These are phyloP conservation scores for Microchirus variegatus DNA, from an alignment of 2,797 vertebrate genomes.

Conservation along the genomic window DNA sequence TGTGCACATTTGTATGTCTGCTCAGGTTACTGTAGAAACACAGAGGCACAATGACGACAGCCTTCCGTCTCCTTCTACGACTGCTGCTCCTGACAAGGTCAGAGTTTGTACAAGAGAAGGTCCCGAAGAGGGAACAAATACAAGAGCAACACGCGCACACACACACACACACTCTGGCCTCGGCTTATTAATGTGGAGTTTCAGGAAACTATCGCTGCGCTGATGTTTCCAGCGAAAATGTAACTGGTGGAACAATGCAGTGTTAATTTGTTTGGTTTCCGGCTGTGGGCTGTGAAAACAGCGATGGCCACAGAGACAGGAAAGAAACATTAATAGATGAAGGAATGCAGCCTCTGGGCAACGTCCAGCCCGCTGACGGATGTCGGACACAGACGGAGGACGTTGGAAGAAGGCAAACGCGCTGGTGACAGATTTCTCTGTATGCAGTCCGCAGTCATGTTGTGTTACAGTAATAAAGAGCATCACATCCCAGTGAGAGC, in stretches of 20 bases:
- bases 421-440: background rate
- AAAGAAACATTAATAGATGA: conserved; percentile 72
- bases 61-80: too few relatives aligned
- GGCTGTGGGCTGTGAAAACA: conserved; percentile 65
- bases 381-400: conserved; percentile 33
- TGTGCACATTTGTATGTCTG: too few relatives aligned
- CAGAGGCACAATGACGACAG: too few relatives aligned
- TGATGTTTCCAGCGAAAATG: conserved; percentile 89
- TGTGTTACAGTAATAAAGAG: background rate
- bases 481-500: background rate
- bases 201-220: conserved; percentile 90
- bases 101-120: too few relatives aligned
- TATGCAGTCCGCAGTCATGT: background rate
- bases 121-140: too few relatives aligned
- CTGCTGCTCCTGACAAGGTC: too few relatives aligned
- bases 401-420: conserved; percentile 12
- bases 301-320: conserved; percentile 66
- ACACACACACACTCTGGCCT: conserved; percentile 28
- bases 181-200: conserved; percentile 82
- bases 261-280: conserved; percentile 77
- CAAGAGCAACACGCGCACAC: conserved; percentile 7
- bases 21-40: too few relatives aligned
- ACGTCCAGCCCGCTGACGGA: conserved; percentile 26
- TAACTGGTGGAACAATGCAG: conserved; percentile 78
- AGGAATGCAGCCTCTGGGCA: conserved; percentile 49